phyloP scores from a whole-genome alignment of 2,888 invertebrate genomes.

The Drosophila lacicola region DNA sequence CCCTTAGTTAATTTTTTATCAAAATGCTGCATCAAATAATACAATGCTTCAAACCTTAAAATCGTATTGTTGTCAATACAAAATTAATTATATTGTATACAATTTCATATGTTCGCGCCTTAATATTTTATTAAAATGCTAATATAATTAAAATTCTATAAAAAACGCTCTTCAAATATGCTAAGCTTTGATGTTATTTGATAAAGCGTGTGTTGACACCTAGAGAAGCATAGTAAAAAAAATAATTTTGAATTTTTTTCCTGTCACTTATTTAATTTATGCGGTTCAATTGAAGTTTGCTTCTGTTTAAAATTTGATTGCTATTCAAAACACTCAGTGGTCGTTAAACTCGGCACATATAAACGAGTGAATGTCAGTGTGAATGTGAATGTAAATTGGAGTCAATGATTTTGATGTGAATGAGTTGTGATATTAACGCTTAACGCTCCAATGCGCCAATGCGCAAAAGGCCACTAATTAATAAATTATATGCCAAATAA shows the following conservation, averaged over 20 bases:
- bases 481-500: constrained; percentile 49
- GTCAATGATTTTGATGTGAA: constrained; percentile 26
- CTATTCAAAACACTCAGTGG: constrained; percentile 5
- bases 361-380: constrained; percentile 3
- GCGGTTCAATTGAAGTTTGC: constrained; percentile 8
- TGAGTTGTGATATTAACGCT: neutral
- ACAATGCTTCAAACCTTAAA: too few species aligned
- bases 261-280: neutral
- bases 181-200: neutral
- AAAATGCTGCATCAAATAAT: too few species aligned
- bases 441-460: constrained; percentile 53
- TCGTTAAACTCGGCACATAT: neutral
- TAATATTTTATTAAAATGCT: too few species aligned
- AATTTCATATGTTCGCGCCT: too few species aligned
- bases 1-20: too few species aligned
- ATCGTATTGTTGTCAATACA: too few species aligned
- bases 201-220: neutral
- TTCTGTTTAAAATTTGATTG: neutral
- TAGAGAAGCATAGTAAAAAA: neutral
- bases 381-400: constrained; percentile 13
- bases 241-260: neutral
- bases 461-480: constrained; percentile 59
- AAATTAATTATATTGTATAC: too few species aligned
- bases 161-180: too few species aligned
- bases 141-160: too few species aligned